A percentile compares a stretch with the other conserved stretches of the same genome.
phyloP scores from a whole-genome alignment of 2,797 vertebrate species.

The Propithecus deckenii region DNA sequence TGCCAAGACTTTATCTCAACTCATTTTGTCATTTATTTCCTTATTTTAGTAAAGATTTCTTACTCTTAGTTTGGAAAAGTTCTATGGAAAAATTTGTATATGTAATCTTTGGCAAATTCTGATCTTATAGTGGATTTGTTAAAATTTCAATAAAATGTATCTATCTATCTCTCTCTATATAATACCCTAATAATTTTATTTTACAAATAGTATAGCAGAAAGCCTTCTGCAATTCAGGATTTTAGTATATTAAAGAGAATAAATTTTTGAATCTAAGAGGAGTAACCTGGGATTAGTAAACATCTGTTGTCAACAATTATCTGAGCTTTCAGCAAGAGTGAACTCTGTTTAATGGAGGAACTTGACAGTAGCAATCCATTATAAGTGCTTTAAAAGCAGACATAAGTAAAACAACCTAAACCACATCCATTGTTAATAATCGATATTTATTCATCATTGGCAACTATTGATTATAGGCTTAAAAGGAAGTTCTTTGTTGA shows the following conservation, averaged over 20 bases:
- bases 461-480: constrained; percentile 83
- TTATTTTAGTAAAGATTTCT: not conserved
- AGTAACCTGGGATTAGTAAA: not conserved
- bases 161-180: not conserved
- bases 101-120: not conserved
- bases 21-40: not conserved
- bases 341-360: constrained; percentile 70
- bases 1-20: not conserved
- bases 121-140: not conserved
- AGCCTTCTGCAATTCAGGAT: not conserved
- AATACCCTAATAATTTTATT: not conserved
- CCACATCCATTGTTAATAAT: constrained; percentile 85
- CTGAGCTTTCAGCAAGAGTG: constrained; percentile 16
- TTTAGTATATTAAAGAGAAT: not conserved
- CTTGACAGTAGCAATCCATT: constrained; percentile 76
- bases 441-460: constrained; percentile 83
- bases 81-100: not conserved
- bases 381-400: constrained; percentile 79
- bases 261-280: not conserved
- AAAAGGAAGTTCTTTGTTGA: constrained; percentile 82
- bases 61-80: not conserved
- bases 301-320: constrained; percentile 55
- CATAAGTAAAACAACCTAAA: constrained; percentile 81
- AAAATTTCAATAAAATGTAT: not conserved
- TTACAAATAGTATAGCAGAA: not conserved